Conservation (phyloP, 2,113 vertebrate species). For the Ctenodactylus gundi region DNA sequence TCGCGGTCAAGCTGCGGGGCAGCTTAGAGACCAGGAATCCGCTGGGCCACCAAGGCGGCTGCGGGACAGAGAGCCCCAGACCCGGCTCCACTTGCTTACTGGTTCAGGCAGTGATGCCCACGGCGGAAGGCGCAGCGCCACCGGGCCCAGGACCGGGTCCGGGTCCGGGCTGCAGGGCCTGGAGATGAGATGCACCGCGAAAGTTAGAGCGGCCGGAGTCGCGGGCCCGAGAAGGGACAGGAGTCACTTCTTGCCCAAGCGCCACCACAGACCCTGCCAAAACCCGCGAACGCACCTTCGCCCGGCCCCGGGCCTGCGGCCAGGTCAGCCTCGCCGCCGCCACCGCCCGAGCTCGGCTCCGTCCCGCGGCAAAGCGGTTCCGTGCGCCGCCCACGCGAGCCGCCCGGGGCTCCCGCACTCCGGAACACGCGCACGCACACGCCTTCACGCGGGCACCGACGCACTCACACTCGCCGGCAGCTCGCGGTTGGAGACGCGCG, state of each 20-base stretch:
- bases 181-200: background rate
- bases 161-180: background rate
- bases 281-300: background rate
- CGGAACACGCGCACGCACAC: background rate
- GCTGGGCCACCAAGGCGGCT: rapidly evolving
- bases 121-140: background rate
- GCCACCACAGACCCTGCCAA: background rate
- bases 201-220: constrained; percentile 52
- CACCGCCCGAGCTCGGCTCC: background rate
- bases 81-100: background rate
- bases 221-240: background rate
- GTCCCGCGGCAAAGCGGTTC: constrained; percentile 9
- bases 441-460: constrained; percentile 36
- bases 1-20: background rate
- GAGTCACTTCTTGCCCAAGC: background rate
- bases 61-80: background rate
- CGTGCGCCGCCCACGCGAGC: background rate
- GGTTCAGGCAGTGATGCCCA: background rate
- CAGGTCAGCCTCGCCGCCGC: background rate
- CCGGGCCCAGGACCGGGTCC: background rate
- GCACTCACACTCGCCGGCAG: constrained; percentile 33
- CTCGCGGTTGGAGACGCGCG: background rate
- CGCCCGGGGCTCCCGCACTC: background rate
- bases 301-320: background rate
- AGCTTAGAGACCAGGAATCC: background rate